Conservation (phyloP, 2,113 vertebrate species). For the Lucifuga dentata region DNA sequence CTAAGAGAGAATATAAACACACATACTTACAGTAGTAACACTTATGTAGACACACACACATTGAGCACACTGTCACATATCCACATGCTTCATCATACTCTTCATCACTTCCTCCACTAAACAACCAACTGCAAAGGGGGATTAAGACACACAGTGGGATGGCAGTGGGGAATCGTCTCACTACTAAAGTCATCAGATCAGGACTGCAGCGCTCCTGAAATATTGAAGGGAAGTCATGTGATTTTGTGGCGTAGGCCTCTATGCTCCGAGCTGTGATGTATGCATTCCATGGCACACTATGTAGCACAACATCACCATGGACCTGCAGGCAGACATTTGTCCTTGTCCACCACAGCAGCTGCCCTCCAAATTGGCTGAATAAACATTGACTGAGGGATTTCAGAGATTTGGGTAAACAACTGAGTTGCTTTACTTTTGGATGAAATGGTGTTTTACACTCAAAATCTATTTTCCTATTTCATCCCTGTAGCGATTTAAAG, state of each 20-base stretch:
- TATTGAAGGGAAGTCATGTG: constrained; percentile 56
- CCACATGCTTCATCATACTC: not conserved
- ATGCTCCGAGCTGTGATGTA: constrained; percentile 59
- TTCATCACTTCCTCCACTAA: constrained; percentile 11
- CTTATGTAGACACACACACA: not conserved
- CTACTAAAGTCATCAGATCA: constrained; percentile 57
- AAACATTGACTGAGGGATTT: constrained; percentile 69
- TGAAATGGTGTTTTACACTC: constrained; percentile 48
- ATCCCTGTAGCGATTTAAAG: constrained; percentile 70
- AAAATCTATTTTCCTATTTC: constrained; percentile 65
- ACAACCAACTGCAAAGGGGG: constrained; percentile 45
- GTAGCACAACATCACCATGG: constrained; percentile 19
- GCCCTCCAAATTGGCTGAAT: constrained; percentile 61
- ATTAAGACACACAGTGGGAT: constrained; percentile 59
- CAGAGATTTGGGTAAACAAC: constrained; percentile 72
- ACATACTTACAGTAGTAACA: not conserved
- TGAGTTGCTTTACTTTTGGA: constrained; percentile 64
- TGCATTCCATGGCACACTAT: constrained; percentile 46
- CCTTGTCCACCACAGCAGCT: constrained; percentile 50
- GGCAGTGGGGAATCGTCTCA: constrained; percentile 56
- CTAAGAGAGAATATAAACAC: constrained; percentile 35
- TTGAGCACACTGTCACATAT: constrained; percentile 3
- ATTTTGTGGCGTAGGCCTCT: constrained; percentile 28
- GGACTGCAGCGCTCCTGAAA: constrained; percentile 35
- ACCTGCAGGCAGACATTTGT: constrained; percentile 48